These are phyloP conservation scores for Glareola pratincola DNA, from an alignment of 2,113 vertebrate genomes.

Conservation along the genomic window DNA sequence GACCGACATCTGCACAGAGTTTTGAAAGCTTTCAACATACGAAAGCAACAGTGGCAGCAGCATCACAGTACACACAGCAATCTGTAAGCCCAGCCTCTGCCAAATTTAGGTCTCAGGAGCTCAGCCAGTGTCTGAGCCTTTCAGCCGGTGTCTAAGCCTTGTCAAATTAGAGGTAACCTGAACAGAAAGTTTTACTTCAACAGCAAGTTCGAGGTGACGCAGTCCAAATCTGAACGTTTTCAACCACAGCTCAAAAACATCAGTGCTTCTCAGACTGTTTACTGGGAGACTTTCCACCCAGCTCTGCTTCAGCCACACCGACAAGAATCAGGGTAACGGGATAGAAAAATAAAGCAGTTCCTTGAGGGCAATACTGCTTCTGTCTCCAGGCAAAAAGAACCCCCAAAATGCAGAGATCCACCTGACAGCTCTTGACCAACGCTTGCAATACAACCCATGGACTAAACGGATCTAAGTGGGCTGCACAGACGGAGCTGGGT, in stretches of 20 bases:
- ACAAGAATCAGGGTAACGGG: conserved; percentile 64
- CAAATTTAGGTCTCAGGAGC: neutral
- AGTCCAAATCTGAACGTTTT: neutral
- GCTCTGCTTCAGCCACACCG: neutral
- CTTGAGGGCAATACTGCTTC: conserved; percentile 7
- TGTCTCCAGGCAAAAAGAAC: conserved; percentile 63
- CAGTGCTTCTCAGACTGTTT: neutral
- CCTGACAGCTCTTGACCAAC: neutral
- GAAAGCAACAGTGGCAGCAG: neutral
- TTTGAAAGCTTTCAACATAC: neutral
- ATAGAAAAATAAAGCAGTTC: conserved; percentile 67
- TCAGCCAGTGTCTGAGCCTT: neutral
- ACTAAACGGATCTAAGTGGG: neutral
- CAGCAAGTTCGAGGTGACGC: neutral
- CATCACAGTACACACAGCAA: neutral
- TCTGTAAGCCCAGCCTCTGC: neutral
- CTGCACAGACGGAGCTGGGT: neutral
- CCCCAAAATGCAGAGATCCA: neutral
- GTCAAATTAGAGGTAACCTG: neutral
- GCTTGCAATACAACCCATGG: neutral
- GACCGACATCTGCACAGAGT: neutral
- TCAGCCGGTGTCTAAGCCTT: neutral
- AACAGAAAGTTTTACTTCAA: neutral
- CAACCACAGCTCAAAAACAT: neutral
- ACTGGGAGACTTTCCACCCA: neutral